Conservation (phyloP, 2,888 invertebrate genomes). For the Onchidella celtica region DNA sequence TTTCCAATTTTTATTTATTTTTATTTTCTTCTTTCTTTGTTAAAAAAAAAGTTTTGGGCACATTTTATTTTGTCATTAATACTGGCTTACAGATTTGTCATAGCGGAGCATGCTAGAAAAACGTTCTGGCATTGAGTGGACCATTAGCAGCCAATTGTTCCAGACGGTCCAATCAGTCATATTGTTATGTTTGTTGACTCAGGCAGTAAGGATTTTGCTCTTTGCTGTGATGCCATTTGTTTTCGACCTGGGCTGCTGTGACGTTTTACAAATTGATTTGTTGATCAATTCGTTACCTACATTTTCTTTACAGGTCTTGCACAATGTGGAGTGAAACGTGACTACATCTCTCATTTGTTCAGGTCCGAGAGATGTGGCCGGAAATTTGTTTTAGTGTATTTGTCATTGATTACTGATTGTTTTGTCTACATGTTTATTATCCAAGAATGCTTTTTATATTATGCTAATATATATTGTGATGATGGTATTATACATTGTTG, state of each 20-base stretch:
- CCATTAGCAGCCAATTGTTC: constrained; percentile 31
- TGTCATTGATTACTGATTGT: constrained; percentile 5
- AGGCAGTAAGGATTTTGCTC: constrained; percentile 17
- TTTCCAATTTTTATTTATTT: background rate
- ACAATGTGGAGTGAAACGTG: constrained; percentile 6
- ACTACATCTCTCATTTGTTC: background rate
- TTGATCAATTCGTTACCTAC: constrained; percentile 30
- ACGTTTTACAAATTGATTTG: constrained; percentile 36
- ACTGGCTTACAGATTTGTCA: constrained; percentile 20
- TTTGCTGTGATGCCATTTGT: background rate
- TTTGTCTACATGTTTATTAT: constrained; percentile 9
- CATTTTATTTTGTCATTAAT: constrained; percentile 20
- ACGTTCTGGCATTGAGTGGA: constrained; percentile 18
- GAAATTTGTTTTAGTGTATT: no score
- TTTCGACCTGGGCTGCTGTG: constrained; percentile 25
- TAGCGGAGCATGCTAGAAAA: constrained; percentile 35
- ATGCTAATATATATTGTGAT: constrained; percentile 4
- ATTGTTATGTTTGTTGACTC: constrained; percentile 28
- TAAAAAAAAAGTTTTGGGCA: constrained; percentile 23
- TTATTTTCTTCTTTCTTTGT: background rate
- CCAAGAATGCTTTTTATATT: constrained; percentile 6
- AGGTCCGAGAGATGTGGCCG: constrained; percentile 8
- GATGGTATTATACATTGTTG: constrained; percentile 4
- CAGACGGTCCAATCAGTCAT: constrained; percentile 12
- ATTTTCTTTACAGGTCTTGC: constrained; percentile 24